phyloP scores from a whole-genome alignment of 1,140 invertebrate species.

The Periplaneta americana region DNA sequence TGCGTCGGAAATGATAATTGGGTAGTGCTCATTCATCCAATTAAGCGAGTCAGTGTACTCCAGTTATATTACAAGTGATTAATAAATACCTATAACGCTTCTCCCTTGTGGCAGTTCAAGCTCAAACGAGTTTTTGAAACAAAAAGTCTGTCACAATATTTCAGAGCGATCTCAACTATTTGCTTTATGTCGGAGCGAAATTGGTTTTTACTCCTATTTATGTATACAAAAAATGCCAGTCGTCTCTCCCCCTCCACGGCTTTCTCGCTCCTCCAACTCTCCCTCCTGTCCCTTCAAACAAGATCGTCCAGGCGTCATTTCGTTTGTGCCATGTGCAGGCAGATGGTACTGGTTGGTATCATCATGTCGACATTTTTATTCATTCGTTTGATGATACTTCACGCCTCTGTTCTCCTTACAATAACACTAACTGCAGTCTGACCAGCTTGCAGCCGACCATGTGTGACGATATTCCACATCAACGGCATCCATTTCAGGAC shows the following conservation, averaged over 20 bases:
- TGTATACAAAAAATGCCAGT: neutral
- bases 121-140: neutral
- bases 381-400: neutral
- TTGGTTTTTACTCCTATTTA: neutral
- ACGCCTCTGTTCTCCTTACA: neutral
- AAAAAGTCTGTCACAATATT: neutral
- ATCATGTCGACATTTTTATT: neutral
- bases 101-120: neutral
- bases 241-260: neutral
- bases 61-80: neutral
- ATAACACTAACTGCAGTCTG: neutral
- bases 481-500: neutral
- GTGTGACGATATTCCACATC: neutral
- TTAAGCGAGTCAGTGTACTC: no score
- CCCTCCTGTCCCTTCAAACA: no score
- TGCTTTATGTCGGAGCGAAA: neutral
- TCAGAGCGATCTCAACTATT: no score
- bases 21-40: no score
- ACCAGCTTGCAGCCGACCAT: neutral
- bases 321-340: neutral
- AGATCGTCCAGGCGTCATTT: neutral
- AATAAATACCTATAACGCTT: neutral
- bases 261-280: no score
- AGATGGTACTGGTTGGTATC: neutral
- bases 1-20: no score